phyloP scores from a whole-genome alignment of 2,888 invertebrate species.

The Volucella zonaria region DNA sequence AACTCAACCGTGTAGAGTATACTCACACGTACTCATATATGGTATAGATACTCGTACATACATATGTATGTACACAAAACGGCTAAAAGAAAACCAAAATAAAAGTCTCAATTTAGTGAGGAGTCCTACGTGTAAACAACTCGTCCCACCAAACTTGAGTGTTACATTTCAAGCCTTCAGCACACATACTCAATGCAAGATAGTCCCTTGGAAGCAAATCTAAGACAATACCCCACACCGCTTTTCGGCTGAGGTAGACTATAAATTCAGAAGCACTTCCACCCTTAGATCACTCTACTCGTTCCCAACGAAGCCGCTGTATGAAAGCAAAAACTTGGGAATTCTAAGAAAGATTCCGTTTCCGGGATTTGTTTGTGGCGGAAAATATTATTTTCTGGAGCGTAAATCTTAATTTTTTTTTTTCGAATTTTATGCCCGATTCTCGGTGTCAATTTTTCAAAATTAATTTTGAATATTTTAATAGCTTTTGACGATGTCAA shows the following conservation, averaged over 20 bases:
- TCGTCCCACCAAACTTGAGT: background rate
- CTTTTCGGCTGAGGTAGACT: background rate
- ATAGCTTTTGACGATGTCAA: too few species aligned
- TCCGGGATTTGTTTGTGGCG: too few species aligned
- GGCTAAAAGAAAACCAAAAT: constrained; percentile 6
- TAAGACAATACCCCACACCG: background rate
- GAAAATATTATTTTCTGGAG: too few species aligned
- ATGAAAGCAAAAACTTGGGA: too few species aligned
- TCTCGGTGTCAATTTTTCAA: too few species aligned
- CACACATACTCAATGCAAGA: constrained; percentile 6
- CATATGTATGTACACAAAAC: background rate
- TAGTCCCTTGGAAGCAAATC: background rate
- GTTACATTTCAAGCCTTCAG: constrained; percentile 21
- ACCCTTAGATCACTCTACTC: too few species aligned
- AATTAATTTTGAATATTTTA: too few species aligned
- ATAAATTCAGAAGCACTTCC: background rate
- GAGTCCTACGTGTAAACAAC: constrained; percentile 23
- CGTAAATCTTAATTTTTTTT: too few species aligned
- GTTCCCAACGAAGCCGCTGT: too few species aligned
- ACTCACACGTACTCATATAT: background rate
- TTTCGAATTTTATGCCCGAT: too few species aligned
- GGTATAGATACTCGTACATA: too few species aligned
- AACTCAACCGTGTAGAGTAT: background rate
- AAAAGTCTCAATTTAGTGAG: constrained; percentile 24
- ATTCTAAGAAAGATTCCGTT: too few species aligned